Evolutionary conservation across 2,888 invertebrate species (phyloP), one percentile per base, ranked within the genome.

Genomic region (Hesperia comma): DNA sequence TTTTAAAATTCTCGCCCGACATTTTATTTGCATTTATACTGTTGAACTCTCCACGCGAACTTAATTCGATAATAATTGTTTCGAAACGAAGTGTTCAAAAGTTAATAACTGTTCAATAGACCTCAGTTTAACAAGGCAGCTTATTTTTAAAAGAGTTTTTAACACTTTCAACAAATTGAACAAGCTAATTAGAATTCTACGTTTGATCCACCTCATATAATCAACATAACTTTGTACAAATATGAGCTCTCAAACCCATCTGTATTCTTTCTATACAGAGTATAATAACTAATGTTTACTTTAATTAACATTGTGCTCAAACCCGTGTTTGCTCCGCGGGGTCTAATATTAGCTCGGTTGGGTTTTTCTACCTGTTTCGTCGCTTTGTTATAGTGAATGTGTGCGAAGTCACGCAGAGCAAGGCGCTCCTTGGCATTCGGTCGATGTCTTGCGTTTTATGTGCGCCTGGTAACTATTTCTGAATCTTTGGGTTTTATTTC

Each of bases 401-500:
- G 84, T 85, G 86, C 86, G 79, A 75, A 86, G 86, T 87, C 87
- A 88, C 87, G 86, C 85, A 79, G 84, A 71, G 72, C 77, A 74
- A 77, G 43, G 53, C 70, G 74, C 81, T 86, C 79, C 82, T 84
- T 83, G 81, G 80, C 80, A 84, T 85, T 82, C 80, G 74, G 77
- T 71, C 73, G 75, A 71, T 72, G 79, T 75, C 79, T 82, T 76
- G 70, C 78, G 73, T 79, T 84, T 82, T 84, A 82, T 81, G 79
- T 74, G 70, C 74, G 72, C 77, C 72, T 76, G 75, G 80, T 82
- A 73, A 75, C 75, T 75, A 46, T 26, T 51, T 51, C 51, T 51
- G 19, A 21, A 17, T 21, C 21, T 17, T 49, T 49, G 49, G 19
- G 12, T 46, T 17, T 49, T 12, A 37, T 19, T 12, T 49, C 12